Conservation (phyloP, 2,113 vertebrate genomes). For the Calyptomena viridis region DNA sequence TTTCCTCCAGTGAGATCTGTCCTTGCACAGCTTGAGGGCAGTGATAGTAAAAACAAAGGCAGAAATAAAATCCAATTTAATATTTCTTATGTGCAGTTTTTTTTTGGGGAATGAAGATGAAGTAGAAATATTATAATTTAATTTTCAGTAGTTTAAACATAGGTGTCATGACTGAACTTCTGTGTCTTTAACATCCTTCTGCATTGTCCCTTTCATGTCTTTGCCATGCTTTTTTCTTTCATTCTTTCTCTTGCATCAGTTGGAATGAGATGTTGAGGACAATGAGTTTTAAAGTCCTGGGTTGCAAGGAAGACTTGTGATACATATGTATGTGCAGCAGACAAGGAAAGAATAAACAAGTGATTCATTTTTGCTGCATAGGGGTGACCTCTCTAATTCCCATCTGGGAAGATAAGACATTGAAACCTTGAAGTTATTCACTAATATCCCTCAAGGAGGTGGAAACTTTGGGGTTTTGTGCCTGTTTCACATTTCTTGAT, state of each 20-base stretch:
- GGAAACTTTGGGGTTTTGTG: not conserved
- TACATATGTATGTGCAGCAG: not conserved
- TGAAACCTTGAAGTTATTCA: conserved; percentile 39
- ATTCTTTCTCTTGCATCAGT: not conserved
- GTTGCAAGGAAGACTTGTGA: not conserved
- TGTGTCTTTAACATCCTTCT: not conserved
- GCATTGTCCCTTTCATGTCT: not conserved
- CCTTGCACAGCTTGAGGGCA: conserved; percentile 41
- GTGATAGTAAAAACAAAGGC: conserved; percentile 6
- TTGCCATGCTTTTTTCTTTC: not conserved
- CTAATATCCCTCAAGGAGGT: conserved; percentile 46
- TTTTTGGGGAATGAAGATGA: not conserved
- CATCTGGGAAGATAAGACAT: conserved; percentile 29
- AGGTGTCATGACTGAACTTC: not conserved
- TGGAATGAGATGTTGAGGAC: not conserved
- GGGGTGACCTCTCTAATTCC: conserved; percentile 29
- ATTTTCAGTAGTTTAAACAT: not conserved
- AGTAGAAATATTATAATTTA: not conserved
- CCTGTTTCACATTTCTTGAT: not conserved
- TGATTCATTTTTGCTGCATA: not conserved
- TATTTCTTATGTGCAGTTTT: not conserved
- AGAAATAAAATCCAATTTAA: not conserved
- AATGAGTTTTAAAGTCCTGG: not conserved
- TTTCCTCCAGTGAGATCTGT: not conserved
- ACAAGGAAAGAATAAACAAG: not conserved